phyloP scores from a whole-genome alignment of 2,113 vertebrate species.

The Neogobius melanostomus region DNA sequence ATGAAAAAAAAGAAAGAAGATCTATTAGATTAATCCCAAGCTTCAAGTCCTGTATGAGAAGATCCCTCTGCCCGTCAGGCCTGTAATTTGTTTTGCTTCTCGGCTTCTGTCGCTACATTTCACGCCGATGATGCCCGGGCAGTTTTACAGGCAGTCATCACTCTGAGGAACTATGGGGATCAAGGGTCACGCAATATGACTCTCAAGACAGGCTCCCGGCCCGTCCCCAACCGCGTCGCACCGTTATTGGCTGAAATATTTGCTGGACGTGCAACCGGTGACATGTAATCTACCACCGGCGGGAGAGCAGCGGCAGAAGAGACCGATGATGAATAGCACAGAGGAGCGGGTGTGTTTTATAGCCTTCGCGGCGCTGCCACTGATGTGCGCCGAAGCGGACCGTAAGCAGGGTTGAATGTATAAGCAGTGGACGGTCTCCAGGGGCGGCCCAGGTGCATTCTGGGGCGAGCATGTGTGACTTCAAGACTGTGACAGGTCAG shows the following conservation, averaged over 20 bases:
- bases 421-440: constrained; percentile 25
- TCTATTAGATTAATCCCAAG: constrained; percentile 27
- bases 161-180: constrained; percentile 66
- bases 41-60: constrained; percentile 16
- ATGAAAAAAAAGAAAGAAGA: neutral
- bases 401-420: constrained; percentile 41
- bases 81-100: constrained; percentile 49
- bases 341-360: constrained; percentile 53
- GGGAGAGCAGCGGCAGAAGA: constrained; percentile 31
- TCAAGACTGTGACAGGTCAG: neutral
- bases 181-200: constrained; percentile 61
- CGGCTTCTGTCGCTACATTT: constrained; percentile 49
- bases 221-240: constrained; percentile 8
- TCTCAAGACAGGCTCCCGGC: constrained; percentile 20
- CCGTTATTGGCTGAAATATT: constrained; percentile 69
- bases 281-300: constrained; percentile 69
- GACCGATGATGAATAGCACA: constrained; percentile 53
- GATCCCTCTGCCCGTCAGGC: constrained; percentile 39
- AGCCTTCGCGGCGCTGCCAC: constrained; percentile 41
- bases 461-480: constrained; percentile 25
- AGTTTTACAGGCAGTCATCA: constrained; percentile 66
- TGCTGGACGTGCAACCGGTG: constrained; percentile 60
- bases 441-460: constrained; percentile 21
- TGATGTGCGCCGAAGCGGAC: constrained; percentile 58
- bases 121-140: constrained; percentile 61